Conservation (phyloP, 2,888 invertebrate species). For the Darwinula stevensoni region DNA sequence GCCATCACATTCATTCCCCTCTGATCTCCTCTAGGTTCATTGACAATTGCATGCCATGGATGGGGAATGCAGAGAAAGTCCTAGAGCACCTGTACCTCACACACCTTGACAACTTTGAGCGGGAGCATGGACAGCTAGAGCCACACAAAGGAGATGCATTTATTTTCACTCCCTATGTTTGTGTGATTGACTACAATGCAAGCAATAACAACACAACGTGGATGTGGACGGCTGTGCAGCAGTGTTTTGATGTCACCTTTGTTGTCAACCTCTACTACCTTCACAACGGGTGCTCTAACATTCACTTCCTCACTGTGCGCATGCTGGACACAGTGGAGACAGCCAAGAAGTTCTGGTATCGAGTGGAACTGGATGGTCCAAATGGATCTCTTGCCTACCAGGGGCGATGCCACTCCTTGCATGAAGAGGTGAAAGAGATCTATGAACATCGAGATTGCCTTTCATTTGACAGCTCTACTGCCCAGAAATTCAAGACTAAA, state of each 20-base stretch:
- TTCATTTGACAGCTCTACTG: neutral
- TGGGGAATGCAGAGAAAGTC: neutral
- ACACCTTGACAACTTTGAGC: neutral
- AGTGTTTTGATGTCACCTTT: neutral
- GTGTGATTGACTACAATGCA: slow-evolving; percentile 1
- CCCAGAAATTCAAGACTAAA: neutral
- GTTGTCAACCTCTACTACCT: slow-evolving; percentile 1
- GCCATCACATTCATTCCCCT: too few relatives aligned
- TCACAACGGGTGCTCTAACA: neutral
- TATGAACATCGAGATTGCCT: slow-evolving; percentile 2
- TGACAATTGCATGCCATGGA: neutral
- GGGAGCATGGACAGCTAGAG: neutral
- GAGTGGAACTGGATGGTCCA: neutral
- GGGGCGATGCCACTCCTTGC: neutral
- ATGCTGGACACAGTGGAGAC: neutral
- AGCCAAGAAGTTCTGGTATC: neutral
- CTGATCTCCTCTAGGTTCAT: slow-evolving; percentile 1
- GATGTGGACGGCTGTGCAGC: slow-evolving; percentile 1
- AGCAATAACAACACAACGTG: neutral
- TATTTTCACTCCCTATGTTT: neutral
- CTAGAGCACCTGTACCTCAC: neutral
- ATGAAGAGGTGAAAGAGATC: slow-evolving; percentile 1
- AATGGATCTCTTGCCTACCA: neutral
- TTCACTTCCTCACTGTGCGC: neutral
- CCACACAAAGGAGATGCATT: neutral